Base-by-base conservation (phyloP, 2,113 vertebrate genomes). In the Marcusenius ussheri region DNA sequence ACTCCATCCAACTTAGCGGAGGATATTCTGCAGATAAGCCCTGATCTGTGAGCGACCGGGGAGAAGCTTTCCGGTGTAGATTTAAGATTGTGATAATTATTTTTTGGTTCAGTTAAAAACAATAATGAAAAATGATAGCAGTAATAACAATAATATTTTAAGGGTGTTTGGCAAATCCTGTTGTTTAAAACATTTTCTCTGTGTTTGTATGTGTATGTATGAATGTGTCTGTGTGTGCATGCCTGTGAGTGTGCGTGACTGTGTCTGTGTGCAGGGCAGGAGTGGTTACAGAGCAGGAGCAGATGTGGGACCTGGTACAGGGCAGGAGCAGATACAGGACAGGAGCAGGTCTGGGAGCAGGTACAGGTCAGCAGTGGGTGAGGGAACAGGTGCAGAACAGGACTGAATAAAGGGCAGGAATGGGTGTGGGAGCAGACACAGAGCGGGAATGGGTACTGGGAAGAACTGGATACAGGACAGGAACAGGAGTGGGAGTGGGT, bases 381-480 rank as follows among this genome's bases (percentile, higher is more conserved):
- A 11, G 27, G 49, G 47, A 56, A 35, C 85, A 89, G 88, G 89
- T 77, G 39, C 50, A 47, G 90, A 21, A 24, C 42, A 74, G 19
- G 39, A 83, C n/a, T 74, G 27, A 27, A n/a, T 74, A 74, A 3
- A 27, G 7, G 66, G 66, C 66, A 74, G 27, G 50, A 53, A 19
- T 27, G 77, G 42, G 42, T 39, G 51, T 77, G 70, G 49, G 47
- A 58, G 50, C 85, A 89, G 88, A 88, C 53, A 47, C 50, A 47
- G 90, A 21, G 21, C 39, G 11, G 39, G 66, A 74, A 88, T 27
- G 77, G 31, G 77, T 49, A 92, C 91, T 70, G 83, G 70, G 46
- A 56, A 88, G 51, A n/a, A 66, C 9, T 31, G 27, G 66, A 27
- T 70, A 70, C 35, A 39, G 31, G 31, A 1, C 31, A 58, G 45